These are phyloP conservation scores for Calyptomena viridis DNA, from an alignment of 2,113 vertebrate genomes.

Conservation along the genomic window DNA sequence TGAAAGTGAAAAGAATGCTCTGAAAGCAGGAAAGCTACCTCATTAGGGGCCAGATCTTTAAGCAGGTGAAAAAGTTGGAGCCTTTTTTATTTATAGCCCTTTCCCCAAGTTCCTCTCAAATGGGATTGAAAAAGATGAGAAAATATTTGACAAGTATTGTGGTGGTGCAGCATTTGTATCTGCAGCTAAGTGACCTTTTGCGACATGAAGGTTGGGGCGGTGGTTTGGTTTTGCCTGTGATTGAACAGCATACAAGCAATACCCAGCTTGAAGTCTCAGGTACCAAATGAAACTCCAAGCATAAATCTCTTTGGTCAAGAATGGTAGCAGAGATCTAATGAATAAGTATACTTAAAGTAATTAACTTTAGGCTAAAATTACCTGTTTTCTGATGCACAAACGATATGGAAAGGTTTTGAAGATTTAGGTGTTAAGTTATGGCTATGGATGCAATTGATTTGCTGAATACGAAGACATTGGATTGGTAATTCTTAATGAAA, in stretches of 20 bases:
- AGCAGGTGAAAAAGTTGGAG: background rate
- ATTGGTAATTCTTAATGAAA: background rate
- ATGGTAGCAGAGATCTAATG: background rate
- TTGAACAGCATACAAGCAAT: background rate
- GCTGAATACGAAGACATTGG: background rate
- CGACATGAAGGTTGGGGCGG: background rate
- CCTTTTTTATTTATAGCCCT: background rate
- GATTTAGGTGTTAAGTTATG: background rate
- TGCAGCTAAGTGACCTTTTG: background rate
- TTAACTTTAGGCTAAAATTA: background rate
- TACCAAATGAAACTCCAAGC: background rate
- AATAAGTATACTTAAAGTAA: background rate
- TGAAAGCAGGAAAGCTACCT: background rate
- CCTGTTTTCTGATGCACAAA: background rate
- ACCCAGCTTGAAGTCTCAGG: background rate
- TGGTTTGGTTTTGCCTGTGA: background rate
- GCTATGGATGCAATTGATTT: background rate
- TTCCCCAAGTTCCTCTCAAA: background rate
- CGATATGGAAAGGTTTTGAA: background rate
- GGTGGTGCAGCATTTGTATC: background rate
- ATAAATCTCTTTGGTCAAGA: background rate
- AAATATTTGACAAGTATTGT: background rate
- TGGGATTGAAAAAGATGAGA: background rate
- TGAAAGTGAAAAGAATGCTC: background rate
- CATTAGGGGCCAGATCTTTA: background rate